Percentiles rank a stretch among this genome's conserved stretches.
phyloP scores from a whole-genome alignment of 2,797 vertebrate genomes.

The Crenichthys baileyi region DNA sequence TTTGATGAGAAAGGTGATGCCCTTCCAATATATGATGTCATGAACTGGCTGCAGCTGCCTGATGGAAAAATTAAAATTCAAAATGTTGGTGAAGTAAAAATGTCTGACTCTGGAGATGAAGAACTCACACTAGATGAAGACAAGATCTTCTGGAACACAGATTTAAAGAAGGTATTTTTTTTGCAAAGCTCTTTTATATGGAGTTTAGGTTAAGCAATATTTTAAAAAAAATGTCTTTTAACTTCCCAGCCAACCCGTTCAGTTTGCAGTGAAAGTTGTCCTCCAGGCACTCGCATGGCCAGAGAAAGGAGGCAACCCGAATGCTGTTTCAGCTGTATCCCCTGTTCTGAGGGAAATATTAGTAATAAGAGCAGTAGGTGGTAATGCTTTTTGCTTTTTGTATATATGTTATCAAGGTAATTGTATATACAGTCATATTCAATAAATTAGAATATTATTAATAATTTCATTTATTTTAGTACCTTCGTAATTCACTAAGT shows the following conservation, averaged over 20 bases:
- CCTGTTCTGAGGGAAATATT: slow-evolving; percentile 75
- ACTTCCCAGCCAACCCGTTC: slow-evolving; percentile 65
- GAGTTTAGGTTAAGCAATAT: background rate
- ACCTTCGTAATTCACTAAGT: background rate
- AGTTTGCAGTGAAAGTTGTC: slow-evolving; percentile 77
- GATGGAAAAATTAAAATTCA: slow-evolving; percentile 59
- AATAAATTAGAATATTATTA: background rate
- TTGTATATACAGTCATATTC: too few relatives aligned
- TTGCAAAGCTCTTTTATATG: background rate
- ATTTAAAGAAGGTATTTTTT: slow-evolving; percentile 45
- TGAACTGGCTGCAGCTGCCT: slow-evolving; percentile 71
- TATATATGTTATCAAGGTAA: background rate
- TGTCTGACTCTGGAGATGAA: slow-evolving; percentile 40
- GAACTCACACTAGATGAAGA: slow-evolving; percentile 64
- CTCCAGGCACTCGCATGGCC: slow-evolving; percentile 71
- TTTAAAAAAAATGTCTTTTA: too few relatives aligned
- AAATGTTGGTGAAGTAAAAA: slow-evolving; percentile 70
- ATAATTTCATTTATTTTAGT: background rate
- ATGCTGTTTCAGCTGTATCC: slow-evolving; percentile 79
- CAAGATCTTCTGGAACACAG: slow-evolving; percentile 75
- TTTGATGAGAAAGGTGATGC: slow-evolving; percentile 77
- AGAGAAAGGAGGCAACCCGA: slow-evolving; percentile 59
- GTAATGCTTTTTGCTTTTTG: background rate
- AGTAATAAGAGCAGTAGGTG: slow-evolving; percentile 74
- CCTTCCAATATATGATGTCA: slow-evolving; percentile 75